Conservation (phyloP, 1,140 invertebrate genomes). For the Macrosteles quadrilineatus region DNA sequence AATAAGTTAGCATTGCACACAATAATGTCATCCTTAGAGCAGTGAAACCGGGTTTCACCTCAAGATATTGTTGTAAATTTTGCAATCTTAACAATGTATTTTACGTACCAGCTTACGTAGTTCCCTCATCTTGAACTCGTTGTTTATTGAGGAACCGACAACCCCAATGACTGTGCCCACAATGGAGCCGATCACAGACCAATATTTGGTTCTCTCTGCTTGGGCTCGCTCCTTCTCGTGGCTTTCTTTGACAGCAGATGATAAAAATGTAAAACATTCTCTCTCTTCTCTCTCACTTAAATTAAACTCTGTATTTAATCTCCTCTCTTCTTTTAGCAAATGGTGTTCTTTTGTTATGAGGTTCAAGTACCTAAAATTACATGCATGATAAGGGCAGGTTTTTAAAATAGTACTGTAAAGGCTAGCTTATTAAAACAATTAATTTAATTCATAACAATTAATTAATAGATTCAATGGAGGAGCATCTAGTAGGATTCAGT, state of each 20-base stretch:
- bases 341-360: conserved; percentile 54
- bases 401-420: too few relatives aligned
- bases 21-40: too few relatives aligned
- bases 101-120: conserved; percentile 61
- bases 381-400: too few relatives aligned
- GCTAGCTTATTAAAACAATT: too few relatives aligned
- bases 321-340: conserved; percentile 44
- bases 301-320: conserved; percentile 38
- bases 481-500: too few relatives aligned
- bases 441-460: too few relatives aligned
- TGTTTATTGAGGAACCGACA: conserved; percentile 65
- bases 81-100: too few relatives aligned
- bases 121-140: conserved; percentile 65
- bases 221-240: conserved; percentile 73
- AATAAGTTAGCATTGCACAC: too few relatives aligned
- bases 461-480: too few relatives aligned
- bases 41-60: too few relatives aligned
- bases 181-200: conserved; percentile 72
- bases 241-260: conserved; percentile 66
- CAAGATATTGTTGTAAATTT: too few relatives aligned
- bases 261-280: conserved; percentile 65
- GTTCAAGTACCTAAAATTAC: conserved; percentile 45
- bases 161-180: conserved; percentile 68
- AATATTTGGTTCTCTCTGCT: conserved; percentile 75
- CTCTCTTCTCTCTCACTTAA: conserved; percentile 59